Base-by-base conservation (phyloP, 2,797 vertebrate genomes). In the Erethizon dorsatum region DNA sequence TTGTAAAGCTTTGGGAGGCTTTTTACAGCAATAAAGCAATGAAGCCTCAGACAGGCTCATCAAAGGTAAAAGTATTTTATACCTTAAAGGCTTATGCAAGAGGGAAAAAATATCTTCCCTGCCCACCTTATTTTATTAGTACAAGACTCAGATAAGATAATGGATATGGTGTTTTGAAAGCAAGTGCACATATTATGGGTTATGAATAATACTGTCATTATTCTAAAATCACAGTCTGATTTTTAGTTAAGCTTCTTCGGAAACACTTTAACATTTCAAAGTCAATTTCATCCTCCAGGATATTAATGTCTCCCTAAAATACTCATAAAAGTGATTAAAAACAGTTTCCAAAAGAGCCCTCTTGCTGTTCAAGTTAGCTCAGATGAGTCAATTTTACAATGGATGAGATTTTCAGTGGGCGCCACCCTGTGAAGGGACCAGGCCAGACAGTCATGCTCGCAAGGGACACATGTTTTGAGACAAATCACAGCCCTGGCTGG, bases 261-360 rank as follows among this genome's bases (percentile, higher is more conserved):
- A 85, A 95, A 94, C 73, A 56, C 78, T 91, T 89, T n/a, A 75
- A 89, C 80, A 88, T 97, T 95, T 90, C 83, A 97, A 93, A 94
- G 73, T 93, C 88, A 79, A 28, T 67, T 95, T 17, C 65, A 52
- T 85, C 50, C 90, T 52, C 50, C 3, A 24, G n/a, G 82, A 83
- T 84, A 89, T 73, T 77, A 33, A 37, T 71, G 28, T 91, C 63
- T 92, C 67, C 90, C 57, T 67, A 20, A 96, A 83, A 91, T 77
- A 47, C 47, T 95, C 67, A 45, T 63, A 86, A 65, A 89, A 73
- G 20, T 69, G n/a, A 89, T 82, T 78, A 87, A 92, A 96, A 80
- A 28, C 18, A 0, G 12, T 92, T 93, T 92, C 47, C 45, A 67
- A 59, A 86, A 52, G 59, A 94, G 41, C 57, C 22, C 75, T 52